Percentiles rank a stretch among this genome's conserved stretches.
phyloP scores from a whole-genome alignment of 2,797 vertebrate species.

The Catharus ustulatus region DNA sequence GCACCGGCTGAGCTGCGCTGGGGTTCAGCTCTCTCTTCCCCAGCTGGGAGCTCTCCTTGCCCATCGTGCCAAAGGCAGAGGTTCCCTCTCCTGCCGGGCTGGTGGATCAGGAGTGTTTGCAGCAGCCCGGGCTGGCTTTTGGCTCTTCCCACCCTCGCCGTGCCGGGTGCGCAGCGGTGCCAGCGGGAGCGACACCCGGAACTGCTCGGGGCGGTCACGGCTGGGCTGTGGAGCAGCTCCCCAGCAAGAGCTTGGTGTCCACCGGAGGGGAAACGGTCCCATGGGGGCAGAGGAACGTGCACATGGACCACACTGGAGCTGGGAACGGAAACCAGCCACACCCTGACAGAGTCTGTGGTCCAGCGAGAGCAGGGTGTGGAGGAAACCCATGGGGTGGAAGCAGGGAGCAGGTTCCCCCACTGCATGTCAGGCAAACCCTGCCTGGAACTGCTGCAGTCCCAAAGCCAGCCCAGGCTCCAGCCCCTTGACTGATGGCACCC shows the following conservation, averaged over 20 bases:
- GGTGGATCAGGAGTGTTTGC: neutral
- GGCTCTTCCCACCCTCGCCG: fast-evolving
- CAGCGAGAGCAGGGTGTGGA: neutral
- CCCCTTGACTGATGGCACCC: fast-evolving
- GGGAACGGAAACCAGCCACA: neutral
- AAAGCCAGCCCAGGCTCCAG: neutral
- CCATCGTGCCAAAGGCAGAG: neutral
- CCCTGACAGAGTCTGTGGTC: fast-evolving
- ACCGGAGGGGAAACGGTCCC: neutral
- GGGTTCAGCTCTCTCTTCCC: neutral
- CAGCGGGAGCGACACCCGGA: fast-evolving
- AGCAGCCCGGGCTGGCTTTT: neutral
- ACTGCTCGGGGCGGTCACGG: fast-evolving
- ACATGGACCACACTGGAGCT: neutral
- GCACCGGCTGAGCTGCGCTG: neutral
- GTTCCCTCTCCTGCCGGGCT: neutral
- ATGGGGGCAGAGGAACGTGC: fast-evolving
- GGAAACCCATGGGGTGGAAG: neutral
- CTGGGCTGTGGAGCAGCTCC: neutral
- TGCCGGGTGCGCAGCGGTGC: neutral
- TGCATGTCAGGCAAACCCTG: neutral
- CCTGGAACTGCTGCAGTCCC: neutral
- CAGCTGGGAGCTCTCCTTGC: neutral
- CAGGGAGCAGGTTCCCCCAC: neutral
- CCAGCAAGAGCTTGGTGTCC: neutral